Evolutionary conservation across 2,797 vertebrate species (phyloP), one percentile per base, ranked within the genome.

Genomic region (Diglossa cyanea): DNA sequence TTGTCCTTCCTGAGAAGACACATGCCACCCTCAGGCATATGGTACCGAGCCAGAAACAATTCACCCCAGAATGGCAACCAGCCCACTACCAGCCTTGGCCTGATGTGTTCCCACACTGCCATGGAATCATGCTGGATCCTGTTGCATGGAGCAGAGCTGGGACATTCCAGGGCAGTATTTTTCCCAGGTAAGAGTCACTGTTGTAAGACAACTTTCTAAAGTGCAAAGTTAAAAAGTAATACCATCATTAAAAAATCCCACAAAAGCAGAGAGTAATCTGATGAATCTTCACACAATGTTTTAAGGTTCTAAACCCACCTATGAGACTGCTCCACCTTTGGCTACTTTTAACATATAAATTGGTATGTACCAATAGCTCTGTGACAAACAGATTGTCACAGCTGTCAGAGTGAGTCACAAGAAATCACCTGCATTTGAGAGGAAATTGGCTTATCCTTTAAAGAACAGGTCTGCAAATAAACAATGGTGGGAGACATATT

Each of bases 1-100:
- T 95, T 94, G 89, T 94, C 93, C 93, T 97, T 96, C 94, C 91
- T 96, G 86, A 89, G 95, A 91, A 96, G 74, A 75, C 57, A 78
- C 90, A 74, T 95, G 68, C 79, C 85, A 88, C 73, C 71, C 76
- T 94, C 76, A 92, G 77, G 65, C 72, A 31, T 47, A 57, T 86
- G 80, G 65, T 73, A 63, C 55, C 0, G 1, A 72, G 76, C 85
- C 92, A 95, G 84, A 78, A 73, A 88, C 91, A 53, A 58, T 92
- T 58, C 16, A 0, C 44, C 79, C 53, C 68, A 55, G 53, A 63
- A 86, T 92, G 87, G 78, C 85, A 92, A 82, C 40, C 18, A 71
- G 90, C 80, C 92, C 40, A 40, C 73, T 87, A 7, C 44, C 0
- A 1, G 63, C 79, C 53, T 51, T 37, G 82, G 55, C 65, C 63